Conservation (phyloP, 1,140 invertebrate species). For the Euura lappo region DNA sequence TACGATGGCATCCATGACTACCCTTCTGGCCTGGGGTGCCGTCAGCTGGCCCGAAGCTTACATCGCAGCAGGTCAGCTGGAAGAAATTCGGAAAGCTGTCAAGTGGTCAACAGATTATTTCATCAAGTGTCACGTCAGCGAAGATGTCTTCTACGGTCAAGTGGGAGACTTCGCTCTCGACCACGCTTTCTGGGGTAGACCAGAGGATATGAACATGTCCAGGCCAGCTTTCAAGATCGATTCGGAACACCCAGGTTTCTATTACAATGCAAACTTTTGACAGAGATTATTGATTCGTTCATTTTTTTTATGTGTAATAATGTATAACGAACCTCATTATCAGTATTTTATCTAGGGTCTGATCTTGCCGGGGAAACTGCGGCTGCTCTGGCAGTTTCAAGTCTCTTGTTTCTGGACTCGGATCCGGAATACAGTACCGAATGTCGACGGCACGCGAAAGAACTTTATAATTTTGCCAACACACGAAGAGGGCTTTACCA, state of each 20-base stretch:
- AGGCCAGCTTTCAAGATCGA: conserved; percentile 69
- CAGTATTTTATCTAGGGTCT: conserved; percentile 53
- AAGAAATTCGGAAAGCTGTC: conserved; percentile 58
- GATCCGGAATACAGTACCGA: conserved; percentile 60
- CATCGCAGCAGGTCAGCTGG: conserved; percentile 50
- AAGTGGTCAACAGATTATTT: conserved; percentile 71
- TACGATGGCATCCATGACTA: conserved; percentile 68
- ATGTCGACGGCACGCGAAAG: conserved; percentile 62
- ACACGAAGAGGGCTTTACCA: conserved; percentile 64
- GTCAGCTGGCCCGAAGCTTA: conserved; percentile 65
- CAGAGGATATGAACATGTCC: conserved; percentile 67
- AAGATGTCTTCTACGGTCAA: conserved; percentile 66
- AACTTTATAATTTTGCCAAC: conserved; percentile 68
- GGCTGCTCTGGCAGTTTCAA: conserved; percentile 66
- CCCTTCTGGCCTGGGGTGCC: conserved; percentile 67
- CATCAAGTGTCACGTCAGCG: conserved; percentile 65
- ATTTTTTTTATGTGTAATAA: no score
- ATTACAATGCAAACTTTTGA: not conserved
- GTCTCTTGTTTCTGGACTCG: conserved; percentile 58
- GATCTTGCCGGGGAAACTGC: conserved; percentile 70
- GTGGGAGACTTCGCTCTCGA: conserved; percentile 65
- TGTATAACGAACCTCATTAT: no score
- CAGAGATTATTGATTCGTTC: no score
- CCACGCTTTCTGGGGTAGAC: conserved; percentile 66
- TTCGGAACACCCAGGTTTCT: conserved; percentile 58